Conservation (phyloP, 2,113 vertebrate genomes). For the Aegithalos caudatus region DNA sequence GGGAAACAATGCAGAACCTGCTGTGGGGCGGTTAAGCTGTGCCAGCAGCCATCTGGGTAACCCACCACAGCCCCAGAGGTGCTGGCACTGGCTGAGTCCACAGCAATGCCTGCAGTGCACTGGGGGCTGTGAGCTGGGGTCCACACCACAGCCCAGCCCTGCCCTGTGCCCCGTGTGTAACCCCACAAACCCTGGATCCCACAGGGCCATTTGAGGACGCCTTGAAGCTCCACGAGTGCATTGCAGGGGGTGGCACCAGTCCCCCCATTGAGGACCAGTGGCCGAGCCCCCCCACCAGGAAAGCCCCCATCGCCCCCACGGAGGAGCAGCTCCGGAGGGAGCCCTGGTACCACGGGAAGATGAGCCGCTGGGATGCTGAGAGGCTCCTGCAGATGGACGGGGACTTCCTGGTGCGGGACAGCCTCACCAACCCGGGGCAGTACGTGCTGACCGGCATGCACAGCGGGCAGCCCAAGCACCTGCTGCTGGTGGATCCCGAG, state of each 20-base stretch:
- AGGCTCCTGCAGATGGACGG: conserved; percentile 86
- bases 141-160: not conserved
- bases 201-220: conserved; percentile 95
- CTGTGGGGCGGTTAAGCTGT: not conserved
- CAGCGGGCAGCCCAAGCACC: conserved; percentile 88
- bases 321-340: conserved; percentile 90
- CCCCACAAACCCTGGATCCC: not conserved
- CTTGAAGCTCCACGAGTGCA: conserved; percentile 85
- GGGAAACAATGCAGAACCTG: not conserved
- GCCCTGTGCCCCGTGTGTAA: accelerated
- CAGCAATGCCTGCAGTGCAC: not conserved
- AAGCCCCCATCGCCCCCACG: conserved; percentile 87
- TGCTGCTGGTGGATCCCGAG: conserved; percentile 94
- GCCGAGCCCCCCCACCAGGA: conserved; percentile 87
- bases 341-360: conserved; percentile 93
- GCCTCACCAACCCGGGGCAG: conserved; percentile 92
- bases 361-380: conserved; percentile 91
- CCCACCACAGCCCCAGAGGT: accelerated
- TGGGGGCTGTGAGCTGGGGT: accelerated
- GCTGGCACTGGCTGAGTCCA: not conserved
- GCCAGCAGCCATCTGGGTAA: not conserved
- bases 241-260: not conserved
- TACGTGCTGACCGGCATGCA: conserved; percentile 97
- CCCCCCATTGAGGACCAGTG: conserved; percentile 83
- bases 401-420: conserved; percentile 94